Base-by-base conservation (phyloP, 2,113 vertebrate species). In the Limanda limanda region DNA sequence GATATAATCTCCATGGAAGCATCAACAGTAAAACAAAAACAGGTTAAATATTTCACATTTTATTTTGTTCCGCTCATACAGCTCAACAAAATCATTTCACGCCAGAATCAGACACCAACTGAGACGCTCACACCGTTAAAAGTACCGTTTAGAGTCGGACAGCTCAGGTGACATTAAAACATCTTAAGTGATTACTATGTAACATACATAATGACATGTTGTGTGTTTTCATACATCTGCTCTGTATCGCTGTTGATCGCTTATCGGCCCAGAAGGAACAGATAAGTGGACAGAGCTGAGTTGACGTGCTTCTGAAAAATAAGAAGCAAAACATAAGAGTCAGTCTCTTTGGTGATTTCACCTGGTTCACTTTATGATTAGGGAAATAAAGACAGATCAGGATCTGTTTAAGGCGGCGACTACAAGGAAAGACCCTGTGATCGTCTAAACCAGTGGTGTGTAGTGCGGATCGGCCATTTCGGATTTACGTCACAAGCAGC, bases 281-380 rank as follows among this genome's bases (percentile, higher is more conserved):
- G 84, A 92, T 85, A 85, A 79, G 89, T 70, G 85, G 17, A 87
- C 63, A 78, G 74, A 87, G 83, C 61, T 82, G 81, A 81, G 62
- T 37, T 63, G 72, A 87, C 40, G 56, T 81, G 94, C 94, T 95
- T 94, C 94, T 95, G 90, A 95, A 94, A 93, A 95, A 94, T 95
- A 74, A 95, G 94, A 95, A 94, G 94, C 94, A 94, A 92, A 93
- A 51, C 47, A 51, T 61, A 79, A 78, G 45, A 86, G 84, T 87
- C 77, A 61, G 87, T 81, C 74, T 89, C 85, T 90, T 87, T 84
- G 83, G 78, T 78, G 73, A 82, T 89, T 84, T 87, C 75, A 74
- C 81, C 82, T 84, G 56, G 71, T 83, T 83, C 77, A 76, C 66
- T 76, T 71, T 64, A 40, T 62, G 5, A 74, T 80, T 71, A 56